Conservation (phyloP, 1,140 invertebrate genomes). For the Euglossa dilemma region DNA sequence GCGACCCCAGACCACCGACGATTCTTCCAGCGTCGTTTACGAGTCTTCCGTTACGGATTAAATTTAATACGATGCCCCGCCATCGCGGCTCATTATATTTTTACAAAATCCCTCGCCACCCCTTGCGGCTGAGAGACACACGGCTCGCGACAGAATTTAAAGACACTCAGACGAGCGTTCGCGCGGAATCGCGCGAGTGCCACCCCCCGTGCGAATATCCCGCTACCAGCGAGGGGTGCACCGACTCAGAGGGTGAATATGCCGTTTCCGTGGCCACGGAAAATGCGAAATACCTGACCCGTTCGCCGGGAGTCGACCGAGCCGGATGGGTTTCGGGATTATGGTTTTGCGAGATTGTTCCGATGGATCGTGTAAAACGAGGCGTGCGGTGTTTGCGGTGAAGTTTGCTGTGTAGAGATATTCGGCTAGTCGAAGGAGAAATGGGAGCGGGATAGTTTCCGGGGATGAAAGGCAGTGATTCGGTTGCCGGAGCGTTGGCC, state of each 20-base stretch:
- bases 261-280: neutral
- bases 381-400: too few species aligned
- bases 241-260: neutral
- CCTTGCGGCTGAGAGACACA: neutral
- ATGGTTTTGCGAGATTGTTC: too few species aligned
- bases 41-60: constrained; percentile 54
- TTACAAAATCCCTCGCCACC: constrained; percentile 10
- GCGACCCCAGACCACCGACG: neutral
- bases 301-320: neutral
- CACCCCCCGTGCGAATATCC: neutral
- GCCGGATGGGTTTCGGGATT: too few species aligned
- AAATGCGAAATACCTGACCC: neutral
- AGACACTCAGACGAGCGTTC: neutral
- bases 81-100: constrained; percentile 37
- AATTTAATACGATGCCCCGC: constrained; percentile 49
- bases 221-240: neutral
- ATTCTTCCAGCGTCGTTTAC: constrained; percentile 14
- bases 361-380: too few species aligned
- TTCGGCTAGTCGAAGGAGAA: too few species aligned
- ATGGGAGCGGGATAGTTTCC: too few species aligned
- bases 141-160: neutral
- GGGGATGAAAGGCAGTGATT: too few species aligned
- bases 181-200: neutral
- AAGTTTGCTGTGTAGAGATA: too few species aligned
- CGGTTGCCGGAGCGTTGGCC: too few species aligned